phyloP scores from a whole-genome alignment of 1,140 invertebrate species.

The Schlechtendalia chinensis region DNA sequence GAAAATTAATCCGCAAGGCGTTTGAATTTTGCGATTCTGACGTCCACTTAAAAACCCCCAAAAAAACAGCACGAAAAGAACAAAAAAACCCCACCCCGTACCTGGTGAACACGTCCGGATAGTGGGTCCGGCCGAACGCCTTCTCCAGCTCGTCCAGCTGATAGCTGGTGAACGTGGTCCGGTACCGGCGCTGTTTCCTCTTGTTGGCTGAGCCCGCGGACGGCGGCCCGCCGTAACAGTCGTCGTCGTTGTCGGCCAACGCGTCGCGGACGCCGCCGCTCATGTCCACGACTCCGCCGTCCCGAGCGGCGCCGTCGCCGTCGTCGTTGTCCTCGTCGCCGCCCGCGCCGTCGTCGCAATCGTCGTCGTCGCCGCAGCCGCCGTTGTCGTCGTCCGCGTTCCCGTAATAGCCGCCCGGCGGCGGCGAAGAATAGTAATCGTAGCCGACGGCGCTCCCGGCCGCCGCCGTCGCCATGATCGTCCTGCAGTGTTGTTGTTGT shows the following conservation, averaged over 20 bases:
- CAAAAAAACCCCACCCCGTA: no score
- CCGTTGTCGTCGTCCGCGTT: background rate
- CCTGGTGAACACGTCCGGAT: slow-evolving; percentile 97
- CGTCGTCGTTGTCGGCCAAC: slow-evolving; percentile 57
- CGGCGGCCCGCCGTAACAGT: slow-evolving; percentile 66
- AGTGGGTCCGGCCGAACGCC: slow-evolving; percentile 94
- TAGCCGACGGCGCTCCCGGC: background rate
- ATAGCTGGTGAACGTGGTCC: slow-evolving; percentile 92
- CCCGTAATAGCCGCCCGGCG: background rate
- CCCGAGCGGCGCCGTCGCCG: background rate
- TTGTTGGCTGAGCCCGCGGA: slow-evolving; percentile 70
- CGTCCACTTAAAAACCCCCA: no score
- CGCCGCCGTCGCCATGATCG: background rate
- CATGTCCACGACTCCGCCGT: slow-evolving; percentile 25
- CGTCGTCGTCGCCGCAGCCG: background rate
- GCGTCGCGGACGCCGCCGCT: slow-evolving; percentile 43
- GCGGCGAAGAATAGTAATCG: slow-evolving; percentile 19
- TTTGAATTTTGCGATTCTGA: no score
- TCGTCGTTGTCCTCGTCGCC: background rate
- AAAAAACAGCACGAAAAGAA: no score
- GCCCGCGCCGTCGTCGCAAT: background rate
- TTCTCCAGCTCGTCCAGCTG: slow-evolving; percentile 96
- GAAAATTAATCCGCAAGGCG: no score
- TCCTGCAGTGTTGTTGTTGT: slow-evolving; percentile 4
- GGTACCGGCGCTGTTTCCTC: slow-evolving; percentile 85